A percentile compares a stretch with the other conserved stretches of the same genome.
Evolutionary conservation across 2,888 invertebrate species (phyloP).

Genomic region (Phorcus lineatus): DNA sequence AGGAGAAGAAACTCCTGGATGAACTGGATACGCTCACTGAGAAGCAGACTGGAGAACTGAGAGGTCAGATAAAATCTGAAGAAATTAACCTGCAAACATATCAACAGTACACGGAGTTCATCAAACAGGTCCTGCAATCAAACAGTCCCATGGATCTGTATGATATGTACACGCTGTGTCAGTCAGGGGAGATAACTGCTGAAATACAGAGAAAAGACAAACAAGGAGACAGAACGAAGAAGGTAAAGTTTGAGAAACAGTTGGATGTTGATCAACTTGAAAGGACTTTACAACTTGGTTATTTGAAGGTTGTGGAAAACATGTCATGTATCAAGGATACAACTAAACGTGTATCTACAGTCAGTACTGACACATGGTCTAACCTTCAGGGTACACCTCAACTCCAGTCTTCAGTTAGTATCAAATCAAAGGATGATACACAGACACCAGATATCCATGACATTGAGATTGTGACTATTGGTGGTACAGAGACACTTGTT

Average conservation of each 20-base stretch:
- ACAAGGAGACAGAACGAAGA: not conserved
- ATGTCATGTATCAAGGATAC: no score
- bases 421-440: not conserved
- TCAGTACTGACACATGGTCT: no score
- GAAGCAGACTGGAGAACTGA: not conserved
- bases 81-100: not conserved
- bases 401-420: no score
- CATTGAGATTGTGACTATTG: not conserved
- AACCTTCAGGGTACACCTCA: no score
- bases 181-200: not conserved
- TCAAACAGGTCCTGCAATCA: not conserved
- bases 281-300: no score
- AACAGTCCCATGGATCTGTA: not conserved
- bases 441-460: not conserved
- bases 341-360: no score
- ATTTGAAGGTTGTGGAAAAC: no score
- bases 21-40: not conserved
- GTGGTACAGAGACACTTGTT: no score
- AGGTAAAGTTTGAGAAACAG: not conserved
- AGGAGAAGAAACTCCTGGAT: not conserved
- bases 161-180: conserved; percentile 1
- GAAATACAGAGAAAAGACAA: not conserved
- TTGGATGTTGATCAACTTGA: no score
- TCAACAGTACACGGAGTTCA: not conserved
- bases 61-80: not conserved